Evolutionary conservation across 92 coral and sea anemone species (phyloP), one percentile per base, ranked within the genome.

Genomic region (Zoanthus sansibaricus): DNA sequence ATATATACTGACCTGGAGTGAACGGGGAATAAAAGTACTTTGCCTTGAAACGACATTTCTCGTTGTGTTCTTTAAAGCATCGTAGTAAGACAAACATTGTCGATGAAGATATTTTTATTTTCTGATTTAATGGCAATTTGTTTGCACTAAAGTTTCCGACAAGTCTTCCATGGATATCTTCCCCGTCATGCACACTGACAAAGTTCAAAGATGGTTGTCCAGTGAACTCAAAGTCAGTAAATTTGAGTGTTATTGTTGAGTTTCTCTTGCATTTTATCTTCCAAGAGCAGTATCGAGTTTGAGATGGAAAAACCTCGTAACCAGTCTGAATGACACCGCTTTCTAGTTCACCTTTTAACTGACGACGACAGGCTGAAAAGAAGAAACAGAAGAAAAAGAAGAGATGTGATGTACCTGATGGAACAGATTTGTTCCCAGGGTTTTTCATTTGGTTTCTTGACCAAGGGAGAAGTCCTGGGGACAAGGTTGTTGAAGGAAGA

Each of bases 101-200:
- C 69, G 69, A 14, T 6, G 69, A 62, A 21, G n/a, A 1, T 10
- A 21, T 14, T n/a, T 10, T 13, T 62, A 62, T 10, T 14, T 13
- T n/a, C 6, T 62, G 69, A 6, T 62, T 62, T 21, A 62, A 15
- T 6, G 18, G 18, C n/a, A 21, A 62, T 6, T 15, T 6, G n/a
- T 10, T 7, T 14, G 69, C 69, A n/a, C n/a, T 62, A 62, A 62
- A 62, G 14, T 6, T 62, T 21, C 69, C 69, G 13, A 62, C 18
- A 62, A 62, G 69, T 62, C n/a, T 62, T 62, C 69, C 69, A 62
- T 62, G 69, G 69, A 3, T n/a, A 21, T 62, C 69, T 13, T n/a
- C 69, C n/a, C 69, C 69, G n/a, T 62, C 69, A 6, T 62, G n/a
- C 69, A 62, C 69, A 62, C 69, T 62, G 69, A 62, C 69, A 13